Evolutionary conservation across 2,888 invertebrate species (phyloP), one percentile per base, ranked within the genome.

Genomic region (Lasioglossum calceatum): DNA sequence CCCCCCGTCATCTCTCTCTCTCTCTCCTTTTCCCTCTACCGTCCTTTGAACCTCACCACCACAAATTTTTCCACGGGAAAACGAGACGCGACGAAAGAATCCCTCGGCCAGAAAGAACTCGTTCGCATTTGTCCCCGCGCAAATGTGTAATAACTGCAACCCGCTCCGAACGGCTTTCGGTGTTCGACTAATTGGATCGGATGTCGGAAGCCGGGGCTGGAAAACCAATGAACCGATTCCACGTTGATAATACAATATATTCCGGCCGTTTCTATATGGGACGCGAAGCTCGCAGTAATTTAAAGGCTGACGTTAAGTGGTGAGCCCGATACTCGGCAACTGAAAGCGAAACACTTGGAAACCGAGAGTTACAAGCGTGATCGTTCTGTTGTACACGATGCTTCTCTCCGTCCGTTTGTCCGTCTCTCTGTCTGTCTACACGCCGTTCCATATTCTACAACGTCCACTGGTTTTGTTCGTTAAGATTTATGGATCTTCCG

Each of bases 131-230:
- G 12, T 4, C n/a, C 10, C 12, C n/a, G 58, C 12, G 12, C 12
- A 10, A 39, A 39, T 14, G 12, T 71, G n/a, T 39, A 71, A 71
- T 71, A 71, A n/a, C 39, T n/a, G 7, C n/a, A 14, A 23, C n/a
- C 2, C 71, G 42, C 14, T 64, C 32, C 7, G 14, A n/a, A 14
- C 61, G 70, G 42, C 39, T n/a, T 42, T 12, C 36, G 70, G 12
- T 42, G 42, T 42, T 71, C n/a, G 71, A 42, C 71, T 71, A 71
- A 71, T 71, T 71, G 71, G 42, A 71, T 42, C 71, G 71, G 32
- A 36, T 19, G 67, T 36, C 32, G 32, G 36, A 10, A 39, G 32
- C 64, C 64, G 67, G 23, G 67, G 1, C 12, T 70, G 67, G 67
- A 36, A 39, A 70, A 23, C 39, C 67, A 23, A 70, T 70, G 67